Evolutionary conservation across 2,888 invertebrate species (phyloP).

Genomic region (Cacoxenus indagator): DNA sequence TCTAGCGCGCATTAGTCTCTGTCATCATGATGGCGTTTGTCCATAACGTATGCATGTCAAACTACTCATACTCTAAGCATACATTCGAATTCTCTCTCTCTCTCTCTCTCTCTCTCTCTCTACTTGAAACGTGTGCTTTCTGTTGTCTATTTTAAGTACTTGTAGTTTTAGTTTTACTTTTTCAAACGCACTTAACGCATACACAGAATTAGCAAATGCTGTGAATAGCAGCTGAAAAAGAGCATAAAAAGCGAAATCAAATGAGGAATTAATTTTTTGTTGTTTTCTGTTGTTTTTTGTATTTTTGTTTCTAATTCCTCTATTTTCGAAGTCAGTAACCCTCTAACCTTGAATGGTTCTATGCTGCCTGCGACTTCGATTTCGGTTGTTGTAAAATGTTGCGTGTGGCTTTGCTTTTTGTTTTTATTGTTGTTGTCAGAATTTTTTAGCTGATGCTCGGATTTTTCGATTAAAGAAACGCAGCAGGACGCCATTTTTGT

Average conservation of each 20-base stretch:
- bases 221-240: conserved; percentile 36
- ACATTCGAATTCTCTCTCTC: conserved; percentile 36
- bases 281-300: conserved; percentile 24
- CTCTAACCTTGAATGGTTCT: conserved; percentile 67
- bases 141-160: conserved; percentile 11
- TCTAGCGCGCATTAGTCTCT: too few relatives aligned
- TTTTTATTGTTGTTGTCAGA: conserved; percentile 29
- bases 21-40: too few relatives aligned
- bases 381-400: conserved; percentile 27
- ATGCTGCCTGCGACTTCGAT: conserved; percentile 44
- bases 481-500: conserved; percentile 42
- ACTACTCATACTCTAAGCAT: too few relatives aligned
- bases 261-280: conserved; percentile 24
- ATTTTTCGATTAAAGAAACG: conserved; percentile 42
- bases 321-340: conserved; percentile 68
- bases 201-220: conserved; percentile 15
- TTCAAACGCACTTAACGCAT: conserved; percentile 17
- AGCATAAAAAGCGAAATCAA: conserved; percentile 11
- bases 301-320: conserved; percentile 27
- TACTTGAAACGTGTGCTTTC: conserved; percentile 14
- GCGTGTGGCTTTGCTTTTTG: conserved; percentile 9
- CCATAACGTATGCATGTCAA: too few relatives aligned
- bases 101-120: conserved; percentile 51
- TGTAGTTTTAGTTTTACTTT: conserved; percentile 18
- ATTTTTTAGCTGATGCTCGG: conserved; percentile 1